These are phyloP conservation scores for Excalfactoria chinensis DNA, from an alignment of 2,113 vertebrate genomes.

Conservation along the genomic window DNA sequence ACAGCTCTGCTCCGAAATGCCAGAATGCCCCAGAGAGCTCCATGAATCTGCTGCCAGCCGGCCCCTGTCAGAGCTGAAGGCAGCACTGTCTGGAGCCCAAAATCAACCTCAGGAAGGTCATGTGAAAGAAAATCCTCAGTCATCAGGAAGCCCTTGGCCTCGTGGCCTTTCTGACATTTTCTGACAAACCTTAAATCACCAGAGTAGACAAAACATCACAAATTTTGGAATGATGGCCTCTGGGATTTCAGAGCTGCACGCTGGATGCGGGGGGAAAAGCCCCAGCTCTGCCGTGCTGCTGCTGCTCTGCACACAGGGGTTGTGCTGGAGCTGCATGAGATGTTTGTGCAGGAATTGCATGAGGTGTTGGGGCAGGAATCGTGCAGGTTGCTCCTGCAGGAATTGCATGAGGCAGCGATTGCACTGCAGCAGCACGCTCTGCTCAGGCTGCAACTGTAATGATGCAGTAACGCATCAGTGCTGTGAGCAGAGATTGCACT, in stretches of 20 bases:
- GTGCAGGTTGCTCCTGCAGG: too few species aligned
- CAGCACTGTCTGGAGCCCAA: conserved; percentile 80
- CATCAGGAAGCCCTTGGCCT: conserved; percentile 77
- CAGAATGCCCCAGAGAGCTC: conserved; percentile 91
- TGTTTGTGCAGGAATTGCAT: neutral
- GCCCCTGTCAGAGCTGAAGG: conserved; percentile 78
- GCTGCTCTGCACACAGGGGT: neutral
- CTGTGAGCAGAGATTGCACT: neutral
- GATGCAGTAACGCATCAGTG: too few species aligned
- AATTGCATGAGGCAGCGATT: too few species aligned
- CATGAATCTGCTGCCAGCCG: conserved; percentile 84
- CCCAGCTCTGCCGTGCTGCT: neutral
- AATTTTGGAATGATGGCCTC: conserved; percentile 44
- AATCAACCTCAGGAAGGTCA: conserved; percentile 77
- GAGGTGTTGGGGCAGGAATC: too few species aligned
- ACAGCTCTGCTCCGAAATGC: conserved; percentile 81
- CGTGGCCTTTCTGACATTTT: conserved; percentile 73
- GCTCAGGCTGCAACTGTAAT: too few species aligned
- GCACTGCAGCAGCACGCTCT: too few species aligned
- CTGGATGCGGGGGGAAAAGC: neutral
- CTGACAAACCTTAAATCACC: conserved; percentile 78
- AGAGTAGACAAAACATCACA: conserved; percentile 74
- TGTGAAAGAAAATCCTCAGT: conserved; percentile 80
- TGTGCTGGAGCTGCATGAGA: neutral
- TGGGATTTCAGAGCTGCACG: conserved; percentile 1